These are phyloP conservation scores for Drosophila arawakana DNA, from an alignment of 1,140 invertebrate species.

Conservation along the genomic window DNA sequence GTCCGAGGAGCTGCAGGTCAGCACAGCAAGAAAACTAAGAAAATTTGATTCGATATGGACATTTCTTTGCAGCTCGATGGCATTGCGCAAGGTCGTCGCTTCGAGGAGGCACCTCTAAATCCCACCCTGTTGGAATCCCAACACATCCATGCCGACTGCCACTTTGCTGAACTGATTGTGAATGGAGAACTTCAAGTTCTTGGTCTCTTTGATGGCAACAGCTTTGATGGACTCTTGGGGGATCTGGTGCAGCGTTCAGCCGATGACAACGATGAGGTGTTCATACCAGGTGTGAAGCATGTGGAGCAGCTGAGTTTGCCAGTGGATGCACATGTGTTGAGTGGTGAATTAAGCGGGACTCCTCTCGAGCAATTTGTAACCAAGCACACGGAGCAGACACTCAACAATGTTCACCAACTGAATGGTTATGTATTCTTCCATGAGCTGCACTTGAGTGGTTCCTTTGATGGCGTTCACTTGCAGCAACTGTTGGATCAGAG, in stretches of 20 bases:
- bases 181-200: conserved; percentile 82
- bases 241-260: conserved; percentile 76
- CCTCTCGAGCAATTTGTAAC: conserved; percentile 83
- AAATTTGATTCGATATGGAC: not conserved
- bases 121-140: conserved; percentile 80
- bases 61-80: conserved; percentile 80
- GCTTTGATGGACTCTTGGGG: conserved; percentile 41
- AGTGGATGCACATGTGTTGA: conserved; percentile 58
- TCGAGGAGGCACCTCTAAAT: conserved; percentile 84
- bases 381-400: conserved; percentile 80
- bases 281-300: conserved; percentile 82
- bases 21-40: not conserved
- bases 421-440: conserved; percentile 84
- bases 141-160: conserved; percentile 81
- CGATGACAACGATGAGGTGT: conserved; percentile 61
- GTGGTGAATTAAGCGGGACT: conserved; percentile 81
- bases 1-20: conserved; percentile 81
- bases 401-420: conserved; percentile 71
- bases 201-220: conserved; percentile 75
- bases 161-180: conserved; percentile 84
- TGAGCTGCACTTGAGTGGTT: conserved; percentile 67
- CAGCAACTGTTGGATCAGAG: conserved; percentile 75
- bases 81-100: conserved; percentile 82
- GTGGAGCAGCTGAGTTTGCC: conserved; percentile 78
- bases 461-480: conserved; percentile 82